These are phyloP conservation scores for Thalassoma bifasciatum DNA, from an alignment of 2,113 vertebrate species.

Conservation along the genomic window DNA sequence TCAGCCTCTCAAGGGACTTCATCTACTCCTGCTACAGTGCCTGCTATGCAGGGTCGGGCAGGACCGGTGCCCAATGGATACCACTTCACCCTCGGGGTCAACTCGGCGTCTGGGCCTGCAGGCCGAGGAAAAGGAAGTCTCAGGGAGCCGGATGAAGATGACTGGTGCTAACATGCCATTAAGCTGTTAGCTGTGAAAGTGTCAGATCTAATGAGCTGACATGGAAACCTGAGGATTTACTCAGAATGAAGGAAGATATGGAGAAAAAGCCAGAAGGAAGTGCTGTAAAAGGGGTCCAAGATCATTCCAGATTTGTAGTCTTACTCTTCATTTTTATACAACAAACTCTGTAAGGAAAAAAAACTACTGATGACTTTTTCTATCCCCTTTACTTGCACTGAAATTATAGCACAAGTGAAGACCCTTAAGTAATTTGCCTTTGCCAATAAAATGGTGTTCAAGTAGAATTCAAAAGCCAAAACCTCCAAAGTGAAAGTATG, in stretches of 20 bases:
- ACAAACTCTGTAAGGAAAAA: conserved; percentile 43
- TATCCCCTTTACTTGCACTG: conserved; percentile 75
- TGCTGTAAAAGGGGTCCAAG: conserved; percentile 55
- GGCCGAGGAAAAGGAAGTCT: conserved; percentile 86
- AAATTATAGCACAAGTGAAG: conserved; percentile 67
- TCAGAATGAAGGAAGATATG: neutral
- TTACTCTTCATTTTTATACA: conserved; percentile 64
- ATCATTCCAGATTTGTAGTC: conserved; percentile 67
- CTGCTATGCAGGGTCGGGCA: conserved; percentile 82
- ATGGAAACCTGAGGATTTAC: neutral
- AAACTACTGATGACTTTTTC: conserved; percentile 50
- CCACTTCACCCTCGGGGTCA: conserved; percentile 92
- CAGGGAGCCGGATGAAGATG: conserved; percentile 90
- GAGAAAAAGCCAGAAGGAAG: conserved; percentile 37
- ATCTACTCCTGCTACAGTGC: conserved; percentile 69
- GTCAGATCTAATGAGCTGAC: conserved; percentile 26
- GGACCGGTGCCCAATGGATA: conserved; percentile 92
- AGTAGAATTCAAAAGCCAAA: conserved; percentile 71
- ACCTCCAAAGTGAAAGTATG: conserved; percentile 33
- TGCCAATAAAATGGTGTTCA: conserved; percentile 57
- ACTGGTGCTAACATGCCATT: conserved; percentile 91
- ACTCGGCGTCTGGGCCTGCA: conserved; percentile 77
- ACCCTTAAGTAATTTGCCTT: conserved; percentile 70
- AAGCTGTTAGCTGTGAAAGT: conserved; percentile 18
- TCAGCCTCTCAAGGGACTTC: conserved; percentile 82